These are phyloP conservation scores for Corydoras maculifer DNA, from an alignment of 2,113 vertebrate genomes.

Conservation along the genomic window DNA sequence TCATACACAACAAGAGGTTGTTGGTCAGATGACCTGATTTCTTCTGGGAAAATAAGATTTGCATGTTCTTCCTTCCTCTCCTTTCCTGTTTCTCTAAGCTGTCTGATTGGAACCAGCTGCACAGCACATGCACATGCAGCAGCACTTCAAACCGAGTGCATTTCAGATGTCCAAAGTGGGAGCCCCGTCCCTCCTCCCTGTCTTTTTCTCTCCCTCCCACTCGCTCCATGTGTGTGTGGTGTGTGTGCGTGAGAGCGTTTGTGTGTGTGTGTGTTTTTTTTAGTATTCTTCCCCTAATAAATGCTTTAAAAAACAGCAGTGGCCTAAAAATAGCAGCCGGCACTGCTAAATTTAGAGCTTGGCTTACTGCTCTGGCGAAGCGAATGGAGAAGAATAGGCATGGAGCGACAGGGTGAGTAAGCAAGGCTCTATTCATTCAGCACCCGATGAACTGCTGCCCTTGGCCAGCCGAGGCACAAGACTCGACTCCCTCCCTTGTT, in stretches of 20 bases:
- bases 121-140: slow-evolving; percentile 71
- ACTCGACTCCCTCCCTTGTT: slow-evolving; percentile 35
- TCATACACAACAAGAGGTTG: too few species aligned
- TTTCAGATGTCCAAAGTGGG: slow-evolving; percentile 67
- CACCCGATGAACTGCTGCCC: slow-evolving; percentile 70
- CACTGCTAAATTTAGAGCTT: slow-evolving; percentile 87
- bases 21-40: too few species aligned
- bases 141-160: slow-evolving; percentile 69
- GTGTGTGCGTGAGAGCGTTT: slow-evolving; percentile 11
- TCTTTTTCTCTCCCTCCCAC: slow-evolving; percentile 15
- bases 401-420: slow-evolving; percentile 70
- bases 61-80: slow-evolving; percentile 45
- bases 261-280: slow-evolving; percentile 53
- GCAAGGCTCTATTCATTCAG: slow-evolving; percentile 78
- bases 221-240: slow-evolving; percentile 19
- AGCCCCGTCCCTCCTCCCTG: slow-evolving; percentile 42
- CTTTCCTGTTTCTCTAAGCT: slow-evolving; percentile 31
- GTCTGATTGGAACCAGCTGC: slow-evolving; percentile 77
- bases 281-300: slow-evolving; percentile 76
- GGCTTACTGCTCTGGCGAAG: slow-evolving; percentile 78
- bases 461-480: slow-evolving; percentile 74
- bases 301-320: slow-evolving; percentile 83
- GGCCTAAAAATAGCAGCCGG: slow-evolving; percentile 92
- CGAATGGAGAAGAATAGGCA: slow-evolving; percentile 92
- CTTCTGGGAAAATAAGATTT: slow-evolving; percentile 60